Conservation (phyloP, 2,113 vertebrate genomes). For the Chauna torquata region DNA sequence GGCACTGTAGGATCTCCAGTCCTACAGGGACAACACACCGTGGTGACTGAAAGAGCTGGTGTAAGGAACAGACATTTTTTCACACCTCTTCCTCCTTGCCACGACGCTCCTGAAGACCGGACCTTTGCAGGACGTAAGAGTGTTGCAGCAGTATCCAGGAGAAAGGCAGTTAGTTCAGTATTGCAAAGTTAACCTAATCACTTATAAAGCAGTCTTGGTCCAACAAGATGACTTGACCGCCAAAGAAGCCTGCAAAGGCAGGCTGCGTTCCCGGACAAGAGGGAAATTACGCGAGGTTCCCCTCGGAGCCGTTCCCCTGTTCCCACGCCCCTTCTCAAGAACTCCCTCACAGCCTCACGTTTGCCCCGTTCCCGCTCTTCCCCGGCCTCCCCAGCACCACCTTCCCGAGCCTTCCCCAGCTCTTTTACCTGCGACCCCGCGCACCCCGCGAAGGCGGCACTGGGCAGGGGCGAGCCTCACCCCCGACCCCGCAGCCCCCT, state of each 20-base stretch:
- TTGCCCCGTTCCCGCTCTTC: accelerated
- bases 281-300: accelerated
- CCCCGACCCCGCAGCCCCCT: background rate
- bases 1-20: accelerated
- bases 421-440: background rate
- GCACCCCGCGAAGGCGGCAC: background rate
- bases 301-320: background rate
- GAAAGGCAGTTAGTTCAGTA: too few species aligned
- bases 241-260: too few species aligned
- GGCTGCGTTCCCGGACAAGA: too few species aligned
- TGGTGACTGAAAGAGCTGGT: too few species aligned
- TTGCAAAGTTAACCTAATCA: too few species aligned
- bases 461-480: accelerated
- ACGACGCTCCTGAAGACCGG: accelerated
- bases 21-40: background rate
- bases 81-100: background rate
- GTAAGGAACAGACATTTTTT: background rate
- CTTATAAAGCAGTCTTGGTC: too few species aligned
- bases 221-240: too few species aligned
- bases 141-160: too few species aligned
- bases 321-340: too few species aligned
- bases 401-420: background rate
- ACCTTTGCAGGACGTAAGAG: background rate
- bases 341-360: background rate
- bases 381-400: background rate